Percentiles rank a stretch among this genome's conserved stretches.
Conservation (phyloP, 2,113 vertebrate species). For the Aleadryas rufinucha region DNA sequence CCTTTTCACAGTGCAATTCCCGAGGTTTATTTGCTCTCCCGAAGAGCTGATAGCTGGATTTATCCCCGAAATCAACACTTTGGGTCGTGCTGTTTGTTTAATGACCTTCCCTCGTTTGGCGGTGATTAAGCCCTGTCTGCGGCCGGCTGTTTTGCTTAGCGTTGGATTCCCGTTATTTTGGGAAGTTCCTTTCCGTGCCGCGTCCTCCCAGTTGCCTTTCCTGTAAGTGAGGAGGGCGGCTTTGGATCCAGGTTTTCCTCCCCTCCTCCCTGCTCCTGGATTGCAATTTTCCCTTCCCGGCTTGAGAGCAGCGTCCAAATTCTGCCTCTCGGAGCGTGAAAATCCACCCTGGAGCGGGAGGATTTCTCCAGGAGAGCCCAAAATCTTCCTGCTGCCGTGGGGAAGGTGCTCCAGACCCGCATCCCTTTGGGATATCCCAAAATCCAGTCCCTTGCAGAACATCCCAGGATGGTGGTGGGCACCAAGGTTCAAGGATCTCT, state of each 20-base stretch:
- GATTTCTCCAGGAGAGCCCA: neutral
- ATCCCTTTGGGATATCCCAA: neutral
- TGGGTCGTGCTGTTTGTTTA: neutral
- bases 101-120: neutral
- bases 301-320: neutral
- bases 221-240: neutral
- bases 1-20: neutral
- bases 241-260: neutral
- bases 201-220: neutral
- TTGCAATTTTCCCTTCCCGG: neutral
- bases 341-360: neutral
- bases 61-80: neutral
- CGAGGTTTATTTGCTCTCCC: neutral
- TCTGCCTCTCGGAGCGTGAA: rapidly evolving
- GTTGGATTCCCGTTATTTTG: neutral
- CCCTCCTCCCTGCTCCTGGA: neutral
- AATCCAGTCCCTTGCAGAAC: neutral
- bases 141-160: constrained; percentile 13
- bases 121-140: neutral
- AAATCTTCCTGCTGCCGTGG: neutral
- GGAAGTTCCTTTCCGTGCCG: neutral
- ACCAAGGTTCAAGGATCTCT: neutral
- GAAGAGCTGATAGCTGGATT: neutral
- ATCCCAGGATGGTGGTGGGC: neutral
- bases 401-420: neutral